Conservation (phyloP, 1,140 invertebrate species). For the Trichoplusia ni region DNA sequence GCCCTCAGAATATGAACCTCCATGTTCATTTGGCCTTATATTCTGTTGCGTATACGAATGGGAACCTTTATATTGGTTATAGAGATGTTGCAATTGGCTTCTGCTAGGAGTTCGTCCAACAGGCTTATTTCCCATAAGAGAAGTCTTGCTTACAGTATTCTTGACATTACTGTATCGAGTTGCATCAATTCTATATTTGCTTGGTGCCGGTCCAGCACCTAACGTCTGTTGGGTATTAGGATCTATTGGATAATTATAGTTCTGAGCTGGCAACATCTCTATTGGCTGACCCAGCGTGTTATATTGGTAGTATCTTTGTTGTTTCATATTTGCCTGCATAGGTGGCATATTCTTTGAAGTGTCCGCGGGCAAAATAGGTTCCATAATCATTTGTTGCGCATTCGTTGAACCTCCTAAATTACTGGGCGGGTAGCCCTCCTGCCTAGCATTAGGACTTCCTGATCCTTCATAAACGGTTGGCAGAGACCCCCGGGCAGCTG, state of each 20-base stretch:
- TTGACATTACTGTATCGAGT: slow-evolving; percentile 59
- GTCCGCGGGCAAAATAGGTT: slow-evolving; percentile 62
- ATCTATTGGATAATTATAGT: slow-evolving; percentile 45
- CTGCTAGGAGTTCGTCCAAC: slow-evolving; percentile 52
- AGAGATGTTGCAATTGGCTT: slow-evolving; percentile 66
- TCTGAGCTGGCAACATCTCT: slow-evolving; percentile 49
- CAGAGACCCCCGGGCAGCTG: background rate
- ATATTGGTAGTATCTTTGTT: slow-evolving; percentile 45
- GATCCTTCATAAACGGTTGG: slow-evolving; percentile 39
- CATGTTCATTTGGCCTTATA: slow-evolving; percentile 39
- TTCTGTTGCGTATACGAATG: slow-evolving; percentile 67
- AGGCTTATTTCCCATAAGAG: slow-evolving; percentile 49
- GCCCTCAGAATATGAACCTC: slow-evolving; percentile 54
- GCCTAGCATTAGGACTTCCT: slow-evolving; percentile 11
- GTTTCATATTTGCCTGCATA: slow-evolving; percentile 14
- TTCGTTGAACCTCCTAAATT: background rate
- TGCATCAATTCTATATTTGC: slow-evolving; percentile 34
- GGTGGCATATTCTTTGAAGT: slow-evolving; percentile 41
- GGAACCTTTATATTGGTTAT: slow-evolving; percentile 70
- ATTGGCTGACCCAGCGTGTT: slow-evolving; percentile 71
- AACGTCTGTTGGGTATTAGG: slow-evolving; percentile 61
- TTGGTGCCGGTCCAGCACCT: slow-evolving; percentile 50
- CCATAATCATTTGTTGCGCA: slow-evolving; percentile 45
- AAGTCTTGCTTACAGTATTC: slow-evolving; percentile 66
- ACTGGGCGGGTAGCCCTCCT: background rate